Evolutionary conservation across 1,140 invertebrate species (phyloP).

Genomic region (Aphelenchoides fujianensis): DNA sequence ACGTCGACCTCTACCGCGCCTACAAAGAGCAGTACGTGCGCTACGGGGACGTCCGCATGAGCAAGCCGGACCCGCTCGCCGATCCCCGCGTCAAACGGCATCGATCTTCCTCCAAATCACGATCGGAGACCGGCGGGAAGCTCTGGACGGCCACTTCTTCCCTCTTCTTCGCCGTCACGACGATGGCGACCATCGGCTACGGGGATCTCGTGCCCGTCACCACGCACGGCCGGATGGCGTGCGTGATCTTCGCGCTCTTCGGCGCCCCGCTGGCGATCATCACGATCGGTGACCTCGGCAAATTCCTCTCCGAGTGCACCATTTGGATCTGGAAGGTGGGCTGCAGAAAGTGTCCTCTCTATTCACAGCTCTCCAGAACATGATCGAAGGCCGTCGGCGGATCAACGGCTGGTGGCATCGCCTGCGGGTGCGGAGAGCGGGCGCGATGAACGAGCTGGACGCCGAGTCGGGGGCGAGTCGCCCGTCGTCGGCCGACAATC

Average conservation of each 20-base stretch:
- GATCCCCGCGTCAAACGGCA: conserved; percentile 48
- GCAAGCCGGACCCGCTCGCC: conserved; percentile 24
- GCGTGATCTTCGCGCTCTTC: conserved; percentile 77
- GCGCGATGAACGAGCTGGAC: conserved; percentile 21
- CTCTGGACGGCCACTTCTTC: conserved; percentile 59
- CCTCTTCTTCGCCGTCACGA: conserved; percentile 60
- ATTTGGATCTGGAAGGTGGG: conserved; percentile 57
- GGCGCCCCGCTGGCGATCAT: conserved; percentile 76
- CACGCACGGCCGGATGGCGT: conserved; percentile 75
- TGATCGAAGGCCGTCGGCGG: background rate
- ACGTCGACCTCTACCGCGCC: conserved; percentile 53
- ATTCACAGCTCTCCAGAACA: background rate
- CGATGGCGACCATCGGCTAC: conserved; percentile 61
- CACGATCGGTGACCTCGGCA: conserved; percentile 63
- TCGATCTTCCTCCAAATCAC: conserved; percentile 43
- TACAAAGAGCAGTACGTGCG: conserved; percentile 62
- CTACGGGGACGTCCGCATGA: conserved; percentile 53
- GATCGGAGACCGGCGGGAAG: conserved; percentile 58
- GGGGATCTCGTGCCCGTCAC: conserved; percentile 72
- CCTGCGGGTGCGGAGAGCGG: background rate
- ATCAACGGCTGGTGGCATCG: background rate
- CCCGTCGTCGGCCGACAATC: background rate
- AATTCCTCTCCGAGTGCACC: conserved; percentile 61
- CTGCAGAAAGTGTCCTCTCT: background rate
- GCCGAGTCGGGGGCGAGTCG: conserved; percentile 23